These are phyloP conservation scores for Tortricodes alternella DNA, from an alignment of 2,888 invertebrate genomes.

Conservation along the genomic window DNA sequence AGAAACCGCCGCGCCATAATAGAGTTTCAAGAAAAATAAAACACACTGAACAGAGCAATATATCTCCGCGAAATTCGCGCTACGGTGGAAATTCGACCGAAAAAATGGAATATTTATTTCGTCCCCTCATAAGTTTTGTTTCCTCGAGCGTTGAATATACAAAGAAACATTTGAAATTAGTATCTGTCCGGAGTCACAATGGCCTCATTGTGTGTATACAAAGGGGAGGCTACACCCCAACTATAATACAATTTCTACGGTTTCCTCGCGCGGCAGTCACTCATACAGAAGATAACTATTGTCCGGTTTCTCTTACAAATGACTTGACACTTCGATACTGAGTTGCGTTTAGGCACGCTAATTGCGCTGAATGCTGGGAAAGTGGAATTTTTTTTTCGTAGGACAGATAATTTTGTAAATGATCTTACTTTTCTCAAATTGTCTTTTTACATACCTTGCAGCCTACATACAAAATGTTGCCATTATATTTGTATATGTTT, in stretches of 20 bases:
- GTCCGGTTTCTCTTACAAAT: constrained; percentile 56
- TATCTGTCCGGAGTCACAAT: constrained; percentile 66
- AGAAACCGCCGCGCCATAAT: constrained; percentile 20
- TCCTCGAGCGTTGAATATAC: constrained; percentile 46
- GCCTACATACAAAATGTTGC: too few relatives aligned
- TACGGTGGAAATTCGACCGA: constrained; percentile 28
- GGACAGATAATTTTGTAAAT: too few relatives aligned
- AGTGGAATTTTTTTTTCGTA: too few relatives aligned
- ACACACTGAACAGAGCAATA: constrained; percentile 36
- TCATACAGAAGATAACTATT: constrained; percentile 51
- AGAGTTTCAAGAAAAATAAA: constrained; percentile 38
- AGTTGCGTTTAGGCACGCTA: constrained; percentile 26
- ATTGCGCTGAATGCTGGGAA: constrained; percentile 23
- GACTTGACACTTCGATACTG: constrained; percentile 42
- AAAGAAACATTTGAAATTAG: constrained; percentile 63
- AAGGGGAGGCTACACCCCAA: constrained; percentile 53
- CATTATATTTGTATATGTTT: too few relatives aligned
- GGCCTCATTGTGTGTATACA: constrained; percentile 57
- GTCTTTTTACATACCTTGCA: too few relatives aligned
- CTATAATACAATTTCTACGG: constrained; percentile 58
- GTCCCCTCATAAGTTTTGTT: constrained; percentile 46
- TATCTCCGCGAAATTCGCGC: constrained; percentile 24
- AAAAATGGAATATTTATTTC: constrained; percentile 40
- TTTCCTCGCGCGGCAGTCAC: constrained; percentile 52
- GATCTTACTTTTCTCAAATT: too few relatives aligned